These are phyloP conservation scores for Oopsacas minuta DNA, from an alignment of 37 sponge, comb jelly and placozoan species.

Conservation along the genomic window DNA sequence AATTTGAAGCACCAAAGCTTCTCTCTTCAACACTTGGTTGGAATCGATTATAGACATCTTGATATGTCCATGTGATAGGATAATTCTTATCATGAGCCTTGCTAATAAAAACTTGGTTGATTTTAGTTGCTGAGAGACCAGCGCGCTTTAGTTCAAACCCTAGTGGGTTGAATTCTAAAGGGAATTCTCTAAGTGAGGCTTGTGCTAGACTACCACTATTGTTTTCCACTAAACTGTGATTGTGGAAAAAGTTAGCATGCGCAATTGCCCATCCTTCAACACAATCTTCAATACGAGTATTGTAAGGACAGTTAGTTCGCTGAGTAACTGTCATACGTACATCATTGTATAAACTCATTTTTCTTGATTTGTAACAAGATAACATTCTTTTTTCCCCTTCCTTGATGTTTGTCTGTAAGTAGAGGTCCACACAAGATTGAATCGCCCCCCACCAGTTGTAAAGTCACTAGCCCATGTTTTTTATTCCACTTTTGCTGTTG, in stretches of 20 bases:
- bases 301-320: no score
- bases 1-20: not conserved
- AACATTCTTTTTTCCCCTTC: not conserved
- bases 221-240: slow-evolving; percentile 1
- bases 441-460: not conserved
- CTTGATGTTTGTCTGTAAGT: not conserved
- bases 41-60: not conserved
- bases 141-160: not conserved
- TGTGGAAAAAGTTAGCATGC: not conserved
- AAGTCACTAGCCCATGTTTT: not conserved
- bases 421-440: not conserved
- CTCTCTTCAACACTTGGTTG: slow-evolving; percentile 11
- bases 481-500: not conserved
- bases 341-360: not conserved
- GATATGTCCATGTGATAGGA: not conserved
- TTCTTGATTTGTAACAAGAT: not conserved
- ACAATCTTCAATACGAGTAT: not conserved
- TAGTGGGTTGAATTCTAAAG: not conserved
- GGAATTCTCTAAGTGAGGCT: not conserved
- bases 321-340: no score
- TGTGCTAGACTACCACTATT: not conserved
- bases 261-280: not conserved
- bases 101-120: slow-evolving; percentile 7
- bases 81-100: not conserved
- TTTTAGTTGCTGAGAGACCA: not conserved